Percentiles rank a stretch among this genome's conserved stretches.
Conservation (phyloP, 2,888 invertebrate species). For the Onthophagus sagittarius region DNA sequence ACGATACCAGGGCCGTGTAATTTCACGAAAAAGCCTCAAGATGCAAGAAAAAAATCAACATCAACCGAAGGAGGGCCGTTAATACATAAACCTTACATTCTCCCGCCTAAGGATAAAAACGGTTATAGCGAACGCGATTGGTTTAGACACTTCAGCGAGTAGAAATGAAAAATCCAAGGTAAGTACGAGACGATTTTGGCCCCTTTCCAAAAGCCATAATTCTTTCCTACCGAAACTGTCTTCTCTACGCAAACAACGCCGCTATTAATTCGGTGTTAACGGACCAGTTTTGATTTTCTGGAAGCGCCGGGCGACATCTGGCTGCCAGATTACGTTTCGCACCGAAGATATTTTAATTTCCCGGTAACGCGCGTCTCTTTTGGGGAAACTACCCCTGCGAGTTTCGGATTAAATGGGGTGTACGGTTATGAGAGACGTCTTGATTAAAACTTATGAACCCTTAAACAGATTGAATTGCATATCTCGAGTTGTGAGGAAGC, state of each 20-base stretch:
- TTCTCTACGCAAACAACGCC: neutral
- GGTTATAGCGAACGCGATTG: neutral
- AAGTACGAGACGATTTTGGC: neutral
- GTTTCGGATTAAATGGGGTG: slow-evolving; percentile 7
- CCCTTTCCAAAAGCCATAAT: neutral
- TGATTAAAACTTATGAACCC: neutral
- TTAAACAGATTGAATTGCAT: slow-evolving; percentile 6
- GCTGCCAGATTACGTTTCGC: neutral
- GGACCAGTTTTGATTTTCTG: neutral
- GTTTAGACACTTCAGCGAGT: neutral
- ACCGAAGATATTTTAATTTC: slow-evolving; percentile 6
- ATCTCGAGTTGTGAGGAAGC: neutral
- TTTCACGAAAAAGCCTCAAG: neutral
- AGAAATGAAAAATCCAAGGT: neutral
- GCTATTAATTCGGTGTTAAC: neutral
- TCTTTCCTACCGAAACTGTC: neutral
- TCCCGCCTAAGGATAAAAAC: neutral
- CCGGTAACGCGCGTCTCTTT: neutral
- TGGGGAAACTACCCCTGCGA: neutral
- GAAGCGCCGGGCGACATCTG: neutral
- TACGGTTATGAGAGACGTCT: slow-evolving; percentile 5
- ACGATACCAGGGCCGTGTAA: neutral
- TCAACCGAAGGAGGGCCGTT: neutral
- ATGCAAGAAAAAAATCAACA: neutral
- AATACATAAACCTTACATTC: neutral